Evolutionary conservation across 1,140 invertebrate species (phyloP).

Genomic region (Lordiphosa mommai): DNA sequence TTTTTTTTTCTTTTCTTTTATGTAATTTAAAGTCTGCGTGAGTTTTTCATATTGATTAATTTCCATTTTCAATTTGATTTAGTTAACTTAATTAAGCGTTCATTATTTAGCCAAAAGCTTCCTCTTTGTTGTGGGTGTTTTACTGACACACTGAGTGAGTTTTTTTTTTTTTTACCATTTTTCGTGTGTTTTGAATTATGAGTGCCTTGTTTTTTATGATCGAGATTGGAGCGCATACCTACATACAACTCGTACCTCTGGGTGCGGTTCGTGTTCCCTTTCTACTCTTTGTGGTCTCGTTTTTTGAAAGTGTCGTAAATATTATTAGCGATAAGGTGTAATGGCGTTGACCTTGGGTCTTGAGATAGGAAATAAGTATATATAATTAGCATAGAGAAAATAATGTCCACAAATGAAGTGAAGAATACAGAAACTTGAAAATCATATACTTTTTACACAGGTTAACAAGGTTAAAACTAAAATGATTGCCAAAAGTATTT

Average conservation of each 20-base stretch:
- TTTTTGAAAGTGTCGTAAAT: conserved; percentile 19
- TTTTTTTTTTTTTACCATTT: too few species aligned
- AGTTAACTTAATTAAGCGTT: conserved; percentile 43
- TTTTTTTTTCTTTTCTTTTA: conserved; percentile 26
- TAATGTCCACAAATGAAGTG: conserved; percentile 34
- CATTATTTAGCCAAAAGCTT: conserved; percentile 27
- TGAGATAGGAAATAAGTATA: not conserved
- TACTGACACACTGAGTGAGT: conserved; percentile 31
- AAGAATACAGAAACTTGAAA: conserved; percentile 22
- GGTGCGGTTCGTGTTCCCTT: too few species aligned
- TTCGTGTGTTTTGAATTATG: conserved; percentile 11
- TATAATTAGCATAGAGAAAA: conserved; percentile 14
- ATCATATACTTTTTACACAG: too few species aligned
- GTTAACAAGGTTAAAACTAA: too few species aligned
- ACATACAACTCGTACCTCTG: too few species aligned
- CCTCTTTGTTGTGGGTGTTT: not conserved
- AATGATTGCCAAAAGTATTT: too few species aligned
- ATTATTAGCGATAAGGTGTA: conserved; percentile 21
- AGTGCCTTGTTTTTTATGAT: conserved; percentile 18
- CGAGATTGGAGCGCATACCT: not conserved
- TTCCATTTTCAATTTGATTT: conserved; percentile 26
- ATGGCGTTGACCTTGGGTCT: conserved; percentile 15
- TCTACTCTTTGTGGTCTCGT: conserved; percentile 24
- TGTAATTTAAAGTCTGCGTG: conserved; percentile 22
- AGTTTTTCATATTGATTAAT: conserved; percentile 31